Evolutionary conservation across 2,797 vertebrate genomes (phyloP).

Genomic region (Sebastes vulpes): DNA sequence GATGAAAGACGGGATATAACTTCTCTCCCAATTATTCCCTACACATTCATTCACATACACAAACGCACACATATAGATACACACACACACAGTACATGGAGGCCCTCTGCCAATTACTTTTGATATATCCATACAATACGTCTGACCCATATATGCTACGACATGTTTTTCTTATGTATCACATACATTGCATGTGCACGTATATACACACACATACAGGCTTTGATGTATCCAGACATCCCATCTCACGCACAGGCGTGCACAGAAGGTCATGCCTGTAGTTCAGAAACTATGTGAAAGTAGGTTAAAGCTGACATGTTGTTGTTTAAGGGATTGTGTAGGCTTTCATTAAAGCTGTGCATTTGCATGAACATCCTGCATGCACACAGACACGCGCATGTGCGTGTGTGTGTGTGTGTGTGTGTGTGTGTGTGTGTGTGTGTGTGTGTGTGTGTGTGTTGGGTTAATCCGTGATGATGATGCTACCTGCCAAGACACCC

Average conservation of each 20-base stretch:
- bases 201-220: not conserved
- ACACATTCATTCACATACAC: slow-evolving; percentile 23
- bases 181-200: slow-evolving; percentile 2
- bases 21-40: slow-evolving; percentile 48
- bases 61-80: not conserved
- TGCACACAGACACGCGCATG: not conserved
- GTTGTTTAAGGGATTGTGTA: slow-evolving; percentile 66
- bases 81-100: slow-evolving; percentile 11
- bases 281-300: slow-evolving; percentile 72
- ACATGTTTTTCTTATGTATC: slow-evolving; percentile 37
- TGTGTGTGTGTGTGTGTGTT: slow-evolving; percentile 43
- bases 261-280: slow-evolving; percentile 60
- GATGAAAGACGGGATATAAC: slow-evolving; percentile 40
- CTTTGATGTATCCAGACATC: slow-evolving; percentile 64
- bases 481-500: slow-evolving; percentile 73
- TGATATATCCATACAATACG: slow-evolving; percentile 65
- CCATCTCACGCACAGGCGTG: slow-evolving; percentile 11
- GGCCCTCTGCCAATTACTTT: slow-evolving; percentile 67
- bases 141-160: slow-evolving; percentile 70
- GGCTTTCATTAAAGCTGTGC: slow-evolving; percentile 55
- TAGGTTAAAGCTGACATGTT: slow-evolving; percentile 73
- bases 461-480: slow-evolving; percentile 71
- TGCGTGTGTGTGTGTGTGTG: slow-evolving; percentile 28
- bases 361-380: slow-evolving; percentile 13
- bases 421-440: not conserved